Conservation (phyloP, 2,888 invertebrate species). For the Cheiracanthium punctorium region DNA sequence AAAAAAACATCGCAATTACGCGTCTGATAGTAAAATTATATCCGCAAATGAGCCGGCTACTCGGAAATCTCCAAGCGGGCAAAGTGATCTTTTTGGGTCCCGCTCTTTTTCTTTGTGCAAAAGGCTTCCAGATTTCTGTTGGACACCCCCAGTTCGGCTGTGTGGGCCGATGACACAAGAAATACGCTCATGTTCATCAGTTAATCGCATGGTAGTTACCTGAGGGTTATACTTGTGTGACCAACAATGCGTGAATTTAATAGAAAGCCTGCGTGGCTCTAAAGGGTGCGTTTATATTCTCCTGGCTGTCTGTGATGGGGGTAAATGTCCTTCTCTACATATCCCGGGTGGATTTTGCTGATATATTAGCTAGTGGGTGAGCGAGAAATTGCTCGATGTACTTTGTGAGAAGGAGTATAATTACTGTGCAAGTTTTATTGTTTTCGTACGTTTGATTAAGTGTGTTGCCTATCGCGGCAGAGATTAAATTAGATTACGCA, state of each 20-base stretch:
- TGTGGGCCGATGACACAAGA: constrained; percentile 19
- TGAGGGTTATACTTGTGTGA: neutral
- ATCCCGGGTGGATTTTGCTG: too few species aligned
- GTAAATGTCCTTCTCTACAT: neutral
- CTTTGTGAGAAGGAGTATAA: too few species aligned
- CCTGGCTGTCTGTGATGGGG: neutral
- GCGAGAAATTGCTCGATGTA: too few species aligned
- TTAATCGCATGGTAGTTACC: constrained; percentile 15
- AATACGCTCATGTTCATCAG: neutral
- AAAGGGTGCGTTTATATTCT: neutral
- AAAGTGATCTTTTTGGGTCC: constrained; percentile 1
- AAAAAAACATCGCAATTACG: constrained; percentile 53
- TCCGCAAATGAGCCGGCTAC: constrained; percentile 46
- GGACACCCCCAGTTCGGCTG: neutral
- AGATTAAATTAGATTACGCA: too few species aligned
- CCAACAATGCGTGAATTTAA: neutral
- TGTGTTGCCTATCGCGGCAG: too few species aligned
- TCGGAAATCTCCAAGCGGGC: constrained; percentile 29
- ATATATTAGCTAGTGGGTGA: too few species aligned
- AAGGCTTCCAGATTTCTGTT: neutral
- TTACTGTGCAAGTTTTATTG: too few species aligned
- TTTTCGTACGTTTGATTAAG: too few species aligned
- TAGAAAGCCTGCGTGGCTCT: neutral
- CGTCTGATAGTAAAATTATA: constrained; percentile 44
- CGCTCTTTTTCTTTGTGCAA: constrained; percentile 2